Evolutionary conservation across 1,140 invertebrate genomes (phyloP).

Genomic region (Atta colombica): DNA sequence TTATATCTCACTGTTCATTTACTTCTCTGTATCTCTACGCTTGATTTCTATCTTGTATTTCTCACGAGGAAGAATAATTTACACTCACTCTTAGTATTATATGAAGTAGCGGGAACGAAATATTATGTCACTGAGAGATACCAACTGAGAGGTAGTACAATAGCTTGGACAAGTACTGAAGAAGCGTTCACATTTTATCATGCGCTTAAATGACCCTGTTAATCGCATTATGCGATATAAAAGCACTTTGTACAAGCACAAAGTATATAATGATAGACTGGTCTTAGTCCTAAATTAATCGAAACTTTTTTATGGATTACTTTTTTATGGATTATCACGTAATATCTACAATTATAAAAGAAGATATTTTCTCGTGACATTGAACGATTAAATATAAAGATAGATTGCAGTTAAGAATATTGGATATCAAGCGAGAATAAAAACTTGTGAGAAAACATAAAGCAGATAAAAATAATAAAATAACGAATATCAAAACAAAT

Average conservation of each 20-base stretch:
- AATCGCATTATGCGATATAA: slow-evolving; percentile 38
- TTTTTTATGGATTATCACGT: not conserved
- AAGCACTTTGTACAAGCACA: slow-evolving; percentile 33
- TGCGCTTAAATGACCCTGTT: slow-evolving; percentile 7
- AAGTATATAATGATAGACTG: slow-evolving; percentile 7
- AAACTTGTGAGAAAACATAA: not conserved
- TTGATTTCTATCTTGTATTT: slow-evolving; percentile 17
- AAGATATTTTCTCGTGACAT: not conserved
- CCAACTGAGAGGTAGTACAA: slow-evolving; percentile 22
- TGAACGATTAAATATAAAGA: not conserved
- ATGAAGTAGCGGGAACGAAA: not conserved
- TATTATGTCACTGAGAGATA: not conserved
- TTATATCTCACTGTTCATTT: slow-evolving; percentile 3
- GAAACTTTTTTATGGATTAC: not conserved
- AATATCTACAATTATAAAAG: not conserved
- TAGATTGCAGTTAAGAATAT: not conserved
- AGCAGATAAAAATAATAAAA: not conserved
- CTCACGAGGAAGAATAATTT: not conserved
- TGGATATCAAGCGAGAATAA: not conserved
- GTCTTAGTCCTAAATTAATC: slow-evolving; percentile 18
- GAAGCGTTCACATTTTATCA: slow-evolving; percentile 22
- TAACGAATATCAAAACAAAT: not conserved
- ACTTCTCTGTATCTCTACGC: not conserved
- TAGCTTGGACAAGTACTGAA: slow-evolving; percentile 6
- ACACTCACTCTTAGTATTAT: not conserved